phyloP scores from a whole-genome alignment of 2,888 invertebrate genomes.

The Athalia circularis region DNA sequence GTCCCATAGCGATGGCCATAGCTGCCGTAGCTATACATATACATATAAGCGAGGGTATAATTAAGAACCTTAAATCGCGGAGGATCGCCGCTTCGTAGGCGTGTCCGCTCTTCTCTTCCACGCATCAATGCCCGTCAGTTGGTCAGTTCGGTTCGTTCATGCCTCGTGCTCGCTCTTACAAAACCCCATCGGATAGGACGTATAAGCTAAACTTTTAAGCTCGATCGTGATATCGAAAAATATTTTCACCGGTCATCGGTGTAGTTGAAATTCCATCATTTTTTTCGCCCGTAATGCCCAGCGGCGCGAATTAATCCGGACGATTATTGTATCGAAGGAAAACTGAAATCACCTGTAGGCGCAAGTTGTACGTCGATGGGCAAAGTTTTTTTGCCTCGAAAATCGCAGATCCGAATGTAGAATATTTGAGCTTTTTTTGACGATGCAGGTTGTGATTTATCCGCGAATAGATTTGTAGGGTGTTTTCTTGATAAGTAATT shows the following conservation, averaged over 20 bases:
- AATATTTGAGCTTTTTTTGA: not conserved
- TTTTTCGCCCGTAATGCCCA: not conserved
- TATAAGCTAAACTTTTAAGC: not conserved
- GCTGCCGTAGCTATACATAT: no score
- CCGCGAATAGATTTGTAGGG: no score
- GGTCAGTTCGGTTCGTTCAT: slow-evolving; percentile 18
- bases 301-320: not conserved
- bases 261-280: not conserved
- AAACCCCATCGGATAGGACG: slow-evolving; percentile 10
- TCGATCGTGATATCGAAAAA: not conserved
- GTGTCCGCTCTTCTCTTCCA: slow-evolving; percentile 57
- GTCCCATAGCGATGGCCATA: slow-evolving; percentile 56
- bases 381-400: not conserved
- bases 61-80: slow-evolving; percentile 72
- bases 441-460: not conserved
- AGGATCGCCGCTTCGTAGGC: slow-evolving; percentile 67
- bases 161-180: not conserved
- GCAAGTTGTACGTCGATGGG: not conserved
- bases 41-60: slow-evolving; percentile 63
- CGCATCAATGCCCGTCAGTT: slow-evolving; percentile 47
- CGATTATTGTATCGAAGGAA: no score
- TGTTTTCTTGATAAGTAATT: no score
- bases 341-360: no score
- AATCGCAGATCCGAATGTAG: not conserved
- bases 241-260: not conserved